phyloP scores from a whole-genome alignment of 2,113 vertebrate species.

The Fukomys damarensis region DNA sequence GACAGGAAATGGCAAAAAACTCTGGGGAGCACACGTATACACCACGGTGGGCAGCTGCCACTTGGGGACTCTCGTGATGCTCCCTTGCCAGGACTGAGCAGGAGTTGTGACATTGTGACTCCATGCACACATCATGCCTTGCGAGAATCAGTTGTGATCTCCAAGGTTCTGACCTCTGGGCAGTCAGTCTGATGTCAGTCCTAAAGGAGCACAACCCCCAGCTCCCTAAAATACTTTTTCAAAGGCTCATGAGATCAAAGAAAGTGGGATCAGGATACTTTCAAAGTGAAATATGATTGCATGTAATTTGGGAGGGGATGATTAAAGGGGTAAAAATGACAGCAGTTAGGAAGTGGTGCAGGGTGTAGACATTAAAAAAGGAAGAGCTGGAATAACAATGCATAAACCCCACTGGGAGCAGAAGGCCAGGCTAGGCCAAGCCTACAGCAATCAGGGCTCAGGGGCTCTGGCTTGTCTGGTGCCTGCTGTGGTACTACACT shows the following conservation, averaged over 20 bases:
- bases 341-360: neutral
- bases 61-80: neutral
- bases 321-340: neutral
- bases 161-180: neutral
- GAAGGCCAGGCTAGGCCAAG: neutral
- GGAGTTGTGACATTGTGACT: too few species aligned
- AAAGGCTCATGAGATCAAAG: neutral
- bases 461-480: neutral
- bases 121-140: neutral
- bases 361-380: neutral
- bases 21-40: neutral
- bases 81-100: too few species aligned
- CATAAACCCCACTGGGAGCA: neutral
- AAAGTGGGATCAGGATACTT: neutral
- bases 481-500: neutral
- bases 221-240: constrained; percentile 43
- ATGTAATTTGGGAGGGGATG: neutral
- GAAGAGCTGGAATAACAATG: neutral
- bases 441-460: neutral
- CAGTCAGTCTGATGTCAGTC: neutral
- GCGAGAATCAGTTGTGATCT: neutral
- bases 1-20: neutral
- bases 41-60: neutral
- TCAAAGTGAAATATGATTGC: constrained; percentile 23
- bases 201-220: neutral